Evolutionary conservation across 2,888 invertebrate genomes (phyloP).

Genomic region (Orthosia cruda): DNA sequence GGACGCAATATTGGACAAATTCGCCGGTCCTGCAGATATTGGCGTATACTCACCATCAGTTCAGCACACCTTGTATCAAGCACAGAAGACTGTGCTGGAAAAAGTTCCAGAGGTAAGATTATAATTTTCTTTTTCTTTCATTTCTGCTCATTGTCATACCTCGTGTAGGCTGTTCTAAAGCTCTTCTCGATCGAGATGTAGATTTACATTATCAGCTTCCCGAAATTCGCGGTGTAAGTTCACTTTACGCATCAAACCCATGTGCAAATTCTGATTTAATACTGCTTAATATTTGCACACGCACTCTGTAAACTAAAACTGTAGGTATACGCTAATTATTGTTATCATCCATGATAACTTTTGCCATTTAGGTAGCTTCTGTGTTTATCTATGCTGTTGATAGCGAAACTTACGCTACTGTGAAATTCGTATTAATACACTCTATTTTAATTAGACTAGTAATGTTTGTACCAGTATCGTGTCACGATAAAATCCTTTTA

Average conservation of each 20-base stretch:
- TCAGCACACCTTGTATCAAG: slow-evolving; percentile 95
- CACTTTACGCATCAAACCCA: background rate
- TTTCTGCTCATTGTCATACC: background rate
- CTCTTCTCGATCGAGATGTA: too few species aligned
- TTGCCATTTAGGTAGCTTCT: slow-evolving; percentile 51
- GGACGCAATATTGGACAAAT: slow-evolving; percentile 94
- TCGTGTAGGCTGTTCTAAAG: too few species aligned
- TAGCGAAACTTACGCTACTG: slow-evolving; percentile 39
- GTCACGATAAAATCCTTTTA: slow-evolving; percentile 39
- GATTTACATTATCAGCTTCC: background rate
- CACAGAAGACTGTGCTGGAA: slow-evolving; percentile 93
- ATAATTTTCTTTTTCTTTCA: background rate
- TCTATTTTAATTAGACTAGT: slow-evolving; percentile 42
- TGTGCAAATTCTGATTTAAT: background rate
- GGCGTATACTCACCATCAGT: slow-evolving; percentile 95
- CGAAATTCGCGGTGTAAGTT: background rate
- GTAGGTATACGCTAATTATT: slow-evolving; percentile 23
- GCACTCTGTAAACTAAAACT: slow-evolving; percentile 5
- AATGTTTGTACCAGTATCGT: slow-evolving; percentile 10
- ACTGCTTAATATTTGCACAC: slow-evolving; percentile 41
- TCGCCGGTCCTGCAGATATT: slow-evolving; percentile 94
- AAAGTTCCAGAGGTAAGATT: slow-evolving; percentile 93
- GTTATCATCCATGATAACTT: slow-evolving; percentile 55
- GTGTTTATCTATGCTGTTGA: slow-evolving; percentile 31
- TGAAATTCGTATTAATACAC: slow-evolving; percentile 29